These are phyloP conservation scores for Mormyrus hasselquistii DNA, from an alignment of 2,797 vertebrate species.

Conservation along the genomic window DNA sequence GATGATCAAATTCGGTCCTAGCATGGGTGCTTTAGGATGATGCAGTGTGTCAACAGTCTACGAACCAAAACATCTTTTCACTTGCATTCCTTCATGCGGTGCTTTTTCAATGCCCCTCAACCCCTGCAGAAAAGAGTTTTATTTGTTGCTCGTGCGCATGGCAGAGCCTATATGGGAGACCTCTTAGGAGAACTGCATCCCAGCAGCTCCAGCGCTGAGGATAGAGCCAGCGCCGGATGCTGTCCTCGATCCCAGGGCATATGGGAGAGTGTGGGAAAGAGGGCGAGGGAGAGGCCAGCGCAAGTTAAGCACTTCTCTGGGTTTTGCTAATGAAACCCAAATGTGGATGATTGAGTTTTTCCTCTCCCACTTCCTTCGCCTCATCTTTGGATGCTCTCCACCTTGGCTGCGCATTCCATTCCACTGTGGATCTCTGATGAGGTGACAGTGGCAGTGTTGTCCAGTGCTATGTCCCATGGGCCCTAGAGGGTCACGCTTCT, in stretches of 20 bases:
- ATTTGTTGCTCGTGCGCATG: neutral
- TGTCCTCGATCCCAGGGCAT: neutral
- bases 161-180: neutral
- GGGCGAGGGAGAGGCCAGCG: neutral
- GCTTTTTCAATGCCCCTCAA: neutral
- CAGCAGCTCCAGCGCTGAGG: neutral
- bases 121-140: neutral
- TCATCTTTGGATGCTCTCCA: neutral
- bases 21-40: neutral
- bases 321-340: constrained; percentile 5
- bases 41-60: neutral
- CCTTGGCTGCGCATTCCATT: neutral
- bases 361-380: neutral
- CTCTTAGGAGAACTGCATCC: neutral
- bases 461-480: neutral
- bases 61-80: neutral
- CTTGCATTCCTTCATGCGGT: neutral
- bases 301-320: neutral
- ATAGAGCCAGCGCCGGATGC: neutral
- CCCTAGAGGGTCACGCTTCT: neutral
- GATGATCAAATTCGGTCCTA: neutral
- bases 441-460: neutral
- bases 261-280: neutral
- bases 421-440: neutral
- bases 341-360: neutral